Evolutionary conservation across 2,797 vertebrate genomes (phyloP).

Genomic region (Catamblyrhynchus diadema): DNA sequence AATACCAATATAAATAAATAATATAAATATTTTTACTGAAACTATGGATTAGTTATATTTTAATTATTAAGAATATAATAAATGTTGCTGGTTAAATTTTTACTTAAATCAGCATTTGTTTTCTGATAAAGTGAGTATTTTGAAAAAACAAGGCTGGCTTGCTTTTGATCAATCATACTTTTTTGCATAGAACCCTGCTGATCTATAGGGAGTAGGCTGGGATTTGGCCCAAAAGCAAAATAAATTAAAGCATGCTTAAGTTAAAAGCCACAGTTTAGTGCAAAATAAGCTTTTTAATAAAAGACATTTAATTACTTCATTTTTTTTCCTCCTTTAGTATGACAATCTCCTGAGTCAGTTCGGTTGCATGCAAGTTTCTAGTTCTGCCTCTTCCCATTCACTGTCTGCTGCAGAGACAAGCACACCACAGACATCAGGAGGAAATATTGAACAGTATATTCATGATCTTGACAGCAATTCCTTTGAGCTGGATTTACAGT

Average conservation of each 20-base stretch:
- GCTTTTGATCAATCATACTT: not conserved
- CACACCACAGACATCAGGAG: slow-evolving; percentile 84
- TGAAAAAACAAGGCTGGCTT: not conserved
- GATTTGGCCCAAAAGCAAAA: not conserved
- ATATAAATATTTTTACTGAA: not conserved
- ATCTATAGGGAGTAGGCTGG: not conserved
- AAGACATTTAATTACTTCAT: not conserved
- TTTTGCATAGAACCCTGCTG: not conserved
- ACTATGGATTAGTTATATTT: not conserved
- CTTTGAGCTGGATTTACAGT: slow-evolving; percentile 96
- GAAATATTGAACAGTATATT: slow-evolving; percentile 98
- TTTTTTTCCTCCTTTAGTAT: slow-evolving; percentile 78
- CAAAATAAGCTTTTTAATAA: not conserved
- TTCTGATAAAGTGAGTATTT: not conserved
- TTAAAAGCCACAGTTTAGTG: not conserved
- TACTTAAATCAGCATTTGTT: not conserved
- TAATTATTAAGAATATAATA: not conserved
- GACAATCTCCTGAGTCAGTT: slow-evolving; percentile 99
- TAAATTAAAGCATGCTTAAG: not conserved
- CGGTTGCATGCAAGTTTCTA: slow-evolving; percentile 96
- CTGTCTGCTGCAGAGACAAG: slow-evolving; percentile 80
- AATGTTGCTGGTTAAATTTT: not conserved
- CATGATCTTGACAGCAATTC: slow-evolving; percentile 97
- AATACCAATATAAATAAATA: not conserved
- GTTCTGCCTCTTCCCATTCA: slow-evolving; percentile 88